Evolutionary conservation across 2,888 invertebrate genomes (phyloP).

Genomic region (Plutella xylostella): DNA sequence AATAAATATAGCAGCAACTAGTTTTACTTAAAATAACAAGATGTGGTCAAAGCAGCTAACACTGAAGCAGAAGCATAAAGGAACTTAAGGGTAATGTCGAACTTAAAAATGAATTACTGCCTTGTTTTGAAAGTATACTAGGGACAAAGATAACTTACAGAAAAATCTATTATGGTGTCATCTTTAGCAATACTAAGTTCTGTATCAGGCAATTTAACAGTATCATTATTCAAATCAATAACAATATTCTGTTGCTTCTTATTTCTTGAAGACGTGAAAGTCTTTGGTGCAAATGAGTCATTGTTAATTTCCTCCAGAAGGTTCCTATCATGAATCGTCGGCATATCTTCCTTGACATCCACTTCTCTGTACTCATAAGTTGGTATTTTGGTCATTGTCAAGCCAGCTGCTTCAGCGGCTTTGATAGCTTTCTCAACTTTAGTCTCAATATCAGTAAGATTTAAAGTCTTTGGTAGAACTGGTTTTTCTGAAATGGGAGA

Average conservation of each 20-base stretch:
- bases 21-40: too few relatives aligned
- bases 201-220: constrained; percentile 74
- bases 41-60: too few relatives aligned
- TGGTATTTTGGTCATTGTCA: constrained; percentile 64
- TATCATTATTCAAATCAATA: constrained; percentile 78
- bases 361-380: constrained; percentile 60
- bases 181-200: constrained; percentile 56
- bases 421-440: constrained; percentile 61
- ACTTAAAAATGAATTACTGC: too few relatives aligned
- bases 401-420: constrained; percentile 60
- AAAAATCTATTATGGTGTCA: constrained; percentile 75
- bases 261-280: constrained; percentile 68
- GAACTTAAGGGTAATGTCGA: too few relatives aligned
- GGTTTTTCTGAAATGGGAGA: constrained; percentile 33
- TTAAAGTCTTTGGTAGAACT: constrained; percentile 26
- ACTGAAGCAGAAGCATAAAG: too few relatives aligned
- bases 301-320: constrained; percentile 78
- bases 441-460: constrained; percentile 51
- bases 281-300: constrained; percentile 74
- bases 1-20: too few relatives aligned
- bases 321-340: constrained; percentile 65
- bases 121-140: too few relatives aligned
- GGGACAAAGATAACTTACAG: too few relatives aligned
- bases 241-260: constrained; percentile 78
- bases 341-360: constrained; percentile 60